phyloP scores from a whole-genome alignment of 30 jellyfish, hydroid and myxozoan species.

The Hydractinia symbiolongicarpus region DNA sequence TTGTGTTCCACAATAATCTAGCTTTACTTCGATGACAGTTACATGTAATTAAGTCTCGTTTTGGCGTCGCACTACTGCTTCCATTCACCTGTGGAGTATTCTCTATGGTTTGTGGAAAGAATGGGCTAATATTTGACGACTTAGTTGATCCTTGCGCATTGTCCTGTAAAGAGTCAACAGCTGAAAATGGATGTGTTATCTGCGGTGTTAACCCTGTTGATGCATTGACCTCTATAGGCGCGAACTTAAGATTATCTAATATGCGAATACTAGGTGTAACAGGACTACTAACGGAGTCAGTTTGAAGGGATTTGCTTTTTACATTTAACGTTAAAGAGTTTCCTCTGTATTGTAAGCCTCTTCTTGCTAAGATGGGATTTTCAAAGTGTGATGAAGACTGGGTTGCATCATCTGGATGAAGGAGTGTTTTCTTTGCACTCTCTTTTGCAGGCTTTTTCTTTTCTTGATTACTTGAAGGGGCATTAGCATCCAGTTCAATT shows the following conservation, averaged over 20 bases:
- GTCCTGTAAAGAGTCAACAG: background rate
- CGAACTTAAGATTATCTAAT: conserved; percentile 21
- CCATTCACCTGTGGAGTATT: background rate
- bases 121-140: background rate
- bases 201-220: conserved; percentile 35
- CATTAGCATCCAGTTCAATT: background rate
- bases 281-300: conserved; percentile 21
- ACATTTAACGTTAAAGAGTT: conserved; percentile 19
- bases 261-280: conserved; percentile 25
- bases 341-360: conserved; percentile 27
- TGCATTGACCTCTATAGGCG: conserved; percentile 21
- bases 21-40: conserved; percentile 28
- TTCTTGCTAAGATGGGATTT: conserved; percentile 29
- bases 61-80: background rate
- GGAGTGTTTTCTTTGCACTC: background rate
- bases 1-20: conserved; percentile 36
- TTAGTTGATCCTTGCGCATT: conserved; percentile 11
- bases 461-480: background rate
- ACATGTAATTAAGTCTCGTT: conserved; percentile 10
- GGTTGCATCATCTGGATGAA: background rate
- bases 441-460: background rate
- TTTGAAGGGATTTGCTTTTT: background rate
- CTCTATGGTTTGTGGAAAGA: conserved; percentile 7
- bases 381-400: background rate
- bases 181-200: conserved; percentile 11